phyloP scores from a whole-genome alignment of 1,140 invertebrate species.

The Nylanderia fulva region DNA sequence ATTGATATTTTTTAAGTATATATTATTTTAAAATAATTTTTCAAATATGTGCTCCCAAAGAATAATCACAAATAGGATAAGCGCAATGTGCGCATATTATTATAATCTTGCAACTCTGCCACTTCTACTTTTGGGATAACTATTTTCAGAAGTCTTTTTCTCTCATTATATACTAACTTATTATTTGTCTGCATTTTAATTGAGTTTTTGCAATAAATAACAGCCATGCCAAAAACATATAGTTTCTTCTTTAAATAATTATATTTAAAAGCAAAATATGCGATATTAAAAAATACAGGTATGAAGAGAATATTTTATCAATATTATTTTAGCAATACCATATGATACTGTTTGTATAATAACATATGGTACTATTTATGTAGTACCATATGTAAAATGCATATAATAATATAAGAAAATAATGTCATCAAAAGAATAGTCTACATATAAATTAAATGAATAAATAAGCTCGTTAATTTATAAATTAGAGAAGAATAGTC shows the following conservation, averaged over 20 bases:
- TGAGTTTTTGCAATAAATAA: background rate
- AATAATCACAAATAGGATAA: background rate
- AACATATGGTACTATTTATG: background rate
- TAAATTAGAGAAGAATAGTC: too few relatives aligned
- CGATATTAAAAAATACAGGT: background rate
- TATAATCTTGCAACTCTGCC: background rate
- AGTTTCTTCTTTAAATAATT: background rate
- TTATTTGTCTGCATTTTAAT: slow-evolving; percentile 18
- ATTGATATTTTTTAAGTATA: background rate
- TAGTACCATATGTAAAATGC: background rate
- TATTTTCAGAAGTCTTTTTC: background rate
- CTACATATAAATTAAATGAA: too few relatives aligned
- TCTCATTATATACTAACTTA: background rate
- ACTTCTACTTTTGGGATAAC: background rate
- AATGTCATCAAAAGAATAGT: background rate
- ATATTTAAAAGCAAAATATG: background rate
- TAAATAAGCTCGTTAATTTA: too few relatives aligned
- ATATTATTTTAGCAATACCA: background rate
- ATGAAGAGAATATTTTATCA: background rate
- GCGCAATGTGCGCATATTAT: background rate
- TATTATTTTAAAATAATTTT: background rate
- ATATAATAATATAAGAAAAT: background rate
- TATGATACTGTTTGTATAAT: background rate
- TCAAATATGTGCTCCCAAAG: background rate
- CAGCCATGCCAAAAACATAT: background rate